Percentiles rank a stretch among this genome's conserved stretches.
These are phyloP conservation scores for Rhegmatorhina hoffmannsi DNA, from an alignment of 2,113 vertebrate genomes.

Conservation along the genomic window DNA sequence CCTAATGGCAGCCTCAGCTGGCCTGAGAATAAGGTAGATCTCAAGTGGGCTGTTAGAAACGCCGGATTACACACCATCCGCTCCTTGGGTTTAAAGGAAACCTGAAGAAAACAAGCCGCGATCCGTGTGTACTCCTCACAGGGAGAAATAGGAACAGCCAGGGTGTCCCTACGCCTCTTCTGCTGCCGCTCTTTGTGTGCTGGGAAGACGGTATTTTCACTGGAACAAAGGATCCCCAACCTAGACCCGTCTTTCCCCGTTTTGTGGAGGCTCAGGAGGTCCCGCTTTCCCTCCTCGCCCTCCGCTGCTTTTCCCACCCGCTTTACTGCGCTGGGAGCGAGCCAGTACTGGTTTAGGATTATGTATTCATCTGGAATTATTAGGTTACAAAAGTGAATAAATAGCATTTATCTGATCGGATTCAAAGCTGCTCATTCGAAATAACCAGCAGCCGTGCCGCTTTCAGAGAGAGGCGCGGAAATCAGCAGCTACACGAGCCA, in stretches of 20 bases:
- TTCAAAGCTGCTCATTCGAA: conserved; percentile 45
- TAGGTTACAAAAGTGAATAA: conserved; percentile 59
- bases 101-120: neutral
- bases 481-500: neutral
- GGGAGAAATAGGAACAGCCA: neutral
- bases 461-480: neutral
- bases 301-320: conserved; percentile 40
- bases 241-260: neutral
- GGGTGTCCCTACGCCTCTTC: neutral
- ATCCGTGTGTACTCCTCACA: neutral
- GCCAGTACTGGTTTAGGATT: conserved; percentile 48
- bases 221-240: conserved; percentile 7
- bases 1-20: neutral
- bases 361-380: conserved; percentile 58
- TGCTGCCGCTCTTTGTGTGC: neutral
- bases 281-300: neutral
- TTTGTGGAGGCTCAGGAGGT: neutral
- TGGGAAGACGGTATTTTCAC: neutral
- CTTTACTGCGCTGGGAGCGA: neutral
- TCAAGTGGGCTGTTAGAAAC: neutral
- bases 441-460: conserved; percentile 1
- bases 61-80: neutral
- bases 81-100: neutral
- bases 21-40: neutral
- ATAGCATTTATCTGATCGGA: conserved; percentile 60